Base-by-base conservation (phyloP, 2,113 vertebrate species). In the Tichodroma muraria region DNA sequence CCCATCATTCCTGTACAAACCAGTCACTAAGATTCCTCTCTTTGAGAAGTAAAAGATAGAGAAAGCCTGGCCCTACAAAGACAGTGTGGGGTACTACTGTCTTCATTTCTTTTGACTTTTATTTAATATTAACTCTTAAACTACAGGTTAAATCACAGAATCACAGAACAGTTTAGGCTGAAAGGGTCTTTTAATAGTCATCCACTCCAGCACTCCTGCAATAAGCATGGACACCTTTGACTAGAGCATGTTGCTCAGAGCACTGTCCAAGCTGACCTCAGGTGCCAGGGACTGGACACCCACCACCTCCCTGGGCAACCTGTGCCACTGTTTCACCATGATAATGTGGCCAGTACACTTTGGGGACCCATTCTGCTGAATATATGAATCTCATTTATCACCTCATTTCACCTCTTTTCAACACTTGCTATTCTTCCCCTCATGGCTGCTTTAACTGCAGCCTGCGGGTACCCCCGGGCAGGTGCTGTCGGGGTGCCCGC, bases 201-300 rank as follows among this genome's bases (percentile, higher is more conserved):
- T 49, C n/a, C 28, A 77, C 5, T 53, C 15, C 23, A 82, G 23
- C 1, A 12, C 2, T 21, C 18, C 10, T 37, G 12, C 45, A 65
- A 5, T 13, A 6, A 82, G 4, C 10, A 65, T 14, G 14, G 40
- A n/a, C 7, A 35, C 19, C 24, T 71, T 63, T 30, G 52, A 11
- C 13, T 33, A 30, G 2, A 44, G 15, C 12, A 30, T 18, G 8
- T 23, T 42, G 3, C 13, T 76, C 61, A 63, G 68, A 40, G 44
- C 14, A 11, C 6, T 1, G 1, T 40, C 28, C 23, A 52, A 8
- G 6, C 27, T 70, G 37, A 17, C 12, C 13, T 66, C 25, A 18
- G 53, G 17, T 23, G 33, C 33, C 71, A 60, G 33, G 10, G 11
- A 17, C 28, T 3, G 0, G 4, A 5, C 10, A 53, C 5, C 11